These are phyloP conservation scores for Meta bourneti DNA, from an alignment of 2,888 invertebrate species.

Conservation along the genomic window DNA sequence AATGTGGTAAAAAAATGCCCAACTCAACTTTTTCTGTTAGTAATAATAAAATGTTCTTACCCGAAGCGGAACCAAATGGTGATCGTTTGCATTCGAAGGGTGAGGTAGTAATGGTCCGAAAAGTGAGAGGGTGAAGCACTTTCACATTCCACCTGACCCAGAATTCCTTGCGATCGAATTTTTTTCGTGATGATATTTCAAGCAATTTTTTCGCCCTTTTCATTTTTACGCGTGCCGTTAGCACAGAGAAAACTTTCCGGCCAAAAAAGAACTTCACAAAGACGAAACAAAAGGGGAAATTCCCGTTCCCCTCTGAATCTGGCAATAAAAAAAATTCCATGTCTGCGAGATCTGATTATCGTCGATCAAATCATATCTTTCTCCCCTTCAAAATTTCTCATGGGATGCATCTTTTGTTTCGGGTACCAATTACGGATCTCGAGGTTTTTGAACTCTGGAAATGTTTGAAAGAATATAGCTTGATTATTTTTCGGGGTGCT, in stretches of 20 bases:
- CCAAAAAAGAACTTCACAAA: not conserved
- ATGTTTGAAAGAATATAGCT: not conserved
- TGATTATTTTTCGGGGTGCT: not conserved
- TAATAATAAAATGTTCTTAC: not conserved
- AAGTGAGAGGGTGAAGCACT: constrained; percentile 24
- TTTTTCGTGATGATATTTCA: constrained; percentile 42
- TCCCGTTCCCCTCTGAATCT: not conserved
- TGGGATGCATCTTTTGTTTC: not conserved
- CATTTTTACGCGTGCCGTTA: not conserved
- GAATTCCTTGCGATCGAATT: constrained; percentile 61
- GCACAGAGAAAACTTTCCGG: not conserved
- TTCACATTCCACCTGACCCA: constrained; percentile 41
- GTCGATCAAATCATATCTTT: not conserved
- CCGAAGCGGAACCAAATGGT: not conserved
- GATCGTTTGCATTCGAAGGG: not conserved
- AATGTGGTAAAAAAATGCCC: not conserved
- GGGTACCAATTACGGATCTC: not conserved
- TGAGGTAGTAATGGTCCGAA: not conserved
- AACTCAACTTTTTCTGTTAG: not conserved
- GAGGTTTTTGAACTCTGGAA: not conserved
- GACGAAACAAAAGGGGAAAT: not conserved
- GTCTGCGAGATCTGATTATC: not conserved
- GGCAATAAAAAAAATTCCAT: not conserved
- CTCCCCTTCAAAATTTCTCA: not conserved
- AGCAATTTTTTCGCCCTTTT: not conserved